phyloP scores from a whole-genome alignment of 2,888 invertebrate species.

The Pseudeuparius sepicola region DNA sequence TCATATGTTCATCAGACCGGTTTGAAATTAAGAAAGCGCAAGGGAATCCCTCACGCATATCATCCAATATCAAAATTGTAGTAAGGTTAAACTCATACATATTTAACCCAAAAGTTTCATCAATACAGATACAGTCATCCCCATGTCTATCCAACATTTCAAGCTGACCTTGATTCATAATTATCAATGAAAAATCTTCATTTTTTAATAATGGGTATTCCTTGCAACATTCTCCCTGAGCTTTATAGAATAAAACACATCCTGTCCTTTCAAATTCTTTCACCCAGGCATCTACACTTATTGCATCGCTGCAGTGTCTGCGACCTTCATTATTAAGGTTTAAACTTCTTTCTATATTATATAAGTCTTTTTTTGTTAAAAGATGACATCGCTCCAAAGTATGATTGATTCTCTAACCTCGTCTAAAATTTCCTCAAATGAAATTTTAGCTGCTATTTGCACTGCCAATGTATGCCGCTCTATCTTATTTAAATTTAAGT shows the following conservation, averaged over 20 bases:
- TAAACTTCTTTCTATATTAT: slow-evolving; percentile 18
- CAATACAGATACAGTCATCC: slow-evolving; percentile 18
- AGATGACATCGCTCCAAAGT: slow-evolving; percentile 16
- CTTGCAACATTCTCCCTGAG: slow-evolving; percentile 10
- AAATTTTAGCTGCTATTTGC: slow-evolving; percentile 16
- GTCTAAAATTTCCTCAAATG: slow-evolving; percentile 17
- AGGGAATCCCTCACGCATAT: slow-evolving; percentile 14
- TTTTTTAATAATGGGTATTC: slow-evolving; percentile 19
- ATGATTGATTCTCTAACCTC: slow-evolving; percentile 14
- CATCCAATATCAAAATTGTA: slow-evolving; percentile 21
- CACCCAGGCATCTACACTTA: slow-evolving; percentile 17
- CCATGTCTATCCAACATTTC: slow-evolving; percentile 24
- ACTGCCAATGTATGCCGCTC: slow-evolving; percentile 13
- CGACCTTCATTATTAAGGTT: slow-evolving; percentile 12
- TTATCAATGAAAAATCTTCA: slow-evolving; percentile 26
- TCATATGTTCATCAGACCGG: slow-evolving; percentile 5
- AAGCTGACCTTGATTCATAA: slow-evolving; percentile 25
- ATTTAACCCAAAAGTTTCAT: slow-evolving; percentile 15
- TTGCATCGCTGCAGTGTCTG: slow-evolving; percentile 8
- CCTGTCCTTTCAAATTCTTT: slow-evolving; percentile 7
- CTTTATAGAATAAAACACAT: slow-evolving; percentile 21
- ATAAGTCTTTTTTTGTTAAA: slow-evolving; percentile 18
- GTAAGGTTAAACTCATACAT: slow-evolving; percentile 20
- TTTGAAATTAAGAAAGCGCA: slow-evolving; percentile 14
- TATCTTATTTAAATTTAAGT: slow-evolving; percentile 11